Percentiles rank a stretch among this genome's conserved stretches.
Conservation (phyloP, 1,140 invertebrate genomes). For the Cryptotermes secundus region DNA sequence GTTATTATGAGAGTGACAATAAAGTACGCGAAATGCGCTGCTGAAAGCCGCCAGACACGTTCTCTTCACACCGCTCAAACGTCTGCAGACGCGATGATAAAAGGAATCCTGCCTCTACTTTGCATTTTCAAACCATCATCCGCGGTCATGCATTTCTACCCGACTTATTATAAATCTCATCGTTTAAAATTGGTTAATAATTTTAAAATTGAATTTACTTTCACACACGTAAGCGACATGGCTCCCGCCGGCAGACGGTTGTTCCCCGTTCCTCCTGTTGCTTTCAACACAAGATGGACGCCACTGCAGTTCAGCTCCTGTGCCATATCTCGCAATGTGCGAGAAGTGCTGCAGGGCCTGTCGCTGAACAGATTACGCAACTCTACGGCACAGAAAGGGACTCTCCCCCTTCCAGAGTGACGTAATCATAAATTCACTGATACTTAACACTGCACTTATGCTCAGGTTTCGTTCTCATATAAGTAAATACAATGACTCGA, state of each 20-base stretch:
- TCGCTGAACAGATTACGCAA: too few species aligned
- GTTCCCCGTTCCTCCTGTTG: not conserved
- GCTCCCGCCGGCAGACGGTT: not conserved
- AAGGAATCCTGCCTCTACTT: not conserved
- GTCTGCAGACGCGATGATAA: constrained; percentile 11
- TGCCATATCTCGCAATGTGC: too few species aligned
- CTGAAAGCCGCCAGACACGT: not conserved
- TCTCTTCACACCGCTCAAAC: not conserved
- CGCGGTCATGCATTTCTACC: not conserved
- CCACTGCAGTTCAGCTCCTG: too few species aligned
- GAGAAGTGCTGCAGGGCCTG: too few species aligned
- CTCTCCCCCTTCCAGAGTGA: too few species aligned
- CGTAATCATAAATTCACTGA: too few species aligned
- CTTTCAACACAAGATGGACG: not conserved
- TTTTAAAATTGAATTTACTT: constrained; percentile 3
- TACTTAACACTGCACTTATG: too few species aligned
- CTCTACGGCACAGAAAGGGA: too few species aligned
- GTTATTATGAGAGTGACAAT: not conserved
- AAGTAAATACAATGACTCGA: too few species aligned
- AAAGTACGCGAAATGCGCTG: not conserved
- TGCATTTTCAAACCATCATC: constrained; percentile 27
- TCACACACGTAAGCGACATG: not conserved
- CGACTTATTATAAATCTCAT: constrained; percentile 26
- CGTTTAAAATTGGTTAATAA: constrained; percentile 1
- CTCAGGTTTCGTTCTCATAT: too few species aligned